Percentiles rank a stretch among this genome's conserved stretches.
Evolutionary conservation across 2,113 vertebrate genomes (phyloP).

Genomic region (Mohoua ochrocephala): DNA sequence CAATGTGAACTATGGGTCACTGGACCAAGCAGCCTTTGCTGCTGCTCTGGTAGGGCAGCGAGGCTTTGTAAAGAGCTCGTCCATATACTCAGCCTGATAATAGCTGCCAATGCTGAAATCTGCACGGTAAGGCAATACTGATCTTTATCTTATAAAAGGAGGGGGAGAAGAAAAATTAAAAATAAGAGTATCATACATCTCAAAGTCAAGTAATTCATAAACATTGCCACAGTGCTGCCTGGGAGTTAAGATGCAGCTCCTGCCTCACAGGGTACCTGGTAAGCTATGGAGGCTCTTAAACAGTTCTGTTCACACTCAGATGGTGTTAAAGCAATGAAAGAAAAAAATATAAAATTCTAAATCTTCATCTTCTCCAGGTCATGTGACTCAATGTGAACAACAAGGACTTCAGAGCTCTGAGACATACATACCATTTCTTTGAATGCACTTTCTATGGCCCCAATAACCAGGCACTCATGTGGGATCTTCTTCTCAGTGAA

Average conservation of each 20-base stretch:
- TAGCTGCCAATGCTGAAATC: background rate
- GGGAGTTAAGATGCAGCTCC: background rate
- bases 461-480: conserved; percentile 91
- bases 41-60: background rate
- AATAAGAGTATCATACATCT: background rate
- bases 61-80: background rate
- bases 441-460: conserved; percentile 95
- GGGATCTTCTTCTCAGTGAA: conserved; percentile 95
- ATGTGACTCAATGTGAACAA: background rate
- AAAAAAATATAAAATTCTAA: background rate
- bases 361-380: background rate
- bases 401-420: background rate
- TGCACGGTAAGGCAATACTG: background rate
- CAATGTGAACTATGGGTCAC: accelerated
- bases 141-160: background rate
- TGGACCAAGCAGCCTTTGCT: background rate
- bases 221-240: background rate
- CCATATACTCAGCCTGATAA: background rate
- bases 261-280: background rate
- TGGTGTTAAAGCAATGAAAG: background rate
- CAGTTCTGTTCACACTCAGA: background rate
- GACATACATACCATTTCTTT: conserved; percentile 88
- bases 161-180: background rate
- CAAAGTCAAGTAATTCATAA: background rate
- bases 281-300: background rate